phyloP scores from a whole-genome alignment of 2,113 vertebrate genomes.

The Spea bombifrons region DNA sequence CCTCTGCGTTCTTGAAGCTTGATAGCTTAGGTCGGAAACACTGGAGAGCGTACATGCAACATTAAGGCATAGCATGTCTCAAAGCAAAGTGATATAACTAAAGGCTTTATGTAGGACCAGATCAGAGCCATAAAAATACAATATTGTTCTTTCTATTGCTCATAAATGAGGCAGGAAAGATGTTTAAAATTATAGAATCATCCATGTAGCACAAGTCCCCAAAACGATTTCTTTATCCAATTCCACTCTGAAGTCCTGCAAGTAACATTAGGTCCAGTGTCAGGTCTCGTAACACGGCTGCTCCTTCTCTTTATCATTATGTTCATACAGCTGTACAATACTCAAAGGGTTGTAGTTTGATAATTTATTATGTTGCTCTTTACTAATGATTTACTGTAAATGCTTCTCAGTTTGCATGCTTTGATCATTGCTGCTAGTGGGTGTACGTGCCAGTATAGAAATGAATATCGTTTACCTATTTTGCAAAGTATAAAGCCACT shows the following conservation, averaged over 20 bases:
- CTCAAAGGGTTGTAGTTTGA: conserved; percentile 81
- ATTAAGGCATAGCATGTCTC: no score
- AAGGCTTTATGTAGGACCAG: no score
- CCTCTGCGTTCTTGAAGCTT: no score
- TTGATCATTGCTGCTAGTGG: conserved; percentile 84
- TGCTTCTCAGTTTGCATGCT: conserved; percentile 84
- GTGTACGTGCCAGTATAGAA: conserved; percentile 78
- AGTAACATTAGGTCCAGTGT: background rate
- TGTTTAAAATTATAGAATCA: no score
- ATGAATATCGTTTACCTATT: conserved; percentile 77
- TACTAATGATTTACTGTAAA: conserved; percentile 78
- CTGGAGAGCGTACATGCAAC: no score
- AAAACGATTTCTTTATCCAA: background rate
- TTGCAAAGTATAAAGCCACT: conserved; percentile 78
- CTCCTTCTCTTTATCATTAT: conserved; percentile 2
- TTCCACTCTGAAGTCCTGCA: background rate
- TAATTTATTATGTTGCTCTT: conserved; percentile 65
- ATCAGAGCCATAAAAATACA: no score
- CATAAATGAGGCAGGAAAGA: no score
- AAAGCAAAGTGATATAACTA: no score
- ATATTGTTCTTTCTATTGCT: no score
- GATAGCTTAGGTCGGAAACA: no score
- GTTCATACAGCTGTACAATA: conserved; percentile 67
- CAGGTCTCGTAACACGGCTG: background rate
- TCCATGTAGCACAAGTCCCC: no score